Conservation (phyloP, 2,888 invertebrate genomes). For the Pristionchus exspectatus region DNA sequence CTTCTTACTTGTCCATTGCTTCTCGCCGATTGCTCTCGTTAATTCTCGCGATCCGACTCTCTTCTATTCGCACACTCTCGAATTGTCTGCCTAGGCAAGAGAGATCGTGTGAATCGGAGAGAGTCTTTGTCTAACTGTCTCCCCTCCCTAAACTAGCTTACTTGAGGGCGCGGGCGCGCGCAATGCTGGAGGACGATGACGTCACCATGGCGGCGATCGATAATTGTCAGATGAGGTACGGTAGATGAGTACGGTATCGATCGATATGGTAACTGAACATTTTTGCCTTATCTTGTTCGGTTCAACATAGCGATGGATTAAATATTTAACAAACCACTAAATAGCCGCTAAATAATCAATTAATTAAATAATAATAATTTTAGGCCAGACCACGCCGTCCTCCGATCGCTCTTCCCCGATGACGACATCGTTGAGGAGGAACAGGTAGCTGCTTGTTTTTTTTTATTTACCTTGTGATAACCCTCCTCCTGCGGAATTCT, state of each 20-base stretch:
- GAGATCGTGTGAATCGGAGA: too few relatives aligned
- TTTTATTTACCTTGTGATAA: neutral
- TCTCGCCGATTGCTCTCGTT: too few relatives aligned
- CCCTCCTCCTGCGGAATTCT: too few relatives aligned
- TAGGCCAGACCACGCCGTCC: neutral
- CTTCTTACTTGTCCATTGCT: too few relatives aligned
- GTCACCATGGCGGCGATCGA: constrained; percentile 32
- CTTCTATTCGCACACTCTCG: too few relatives aligned
- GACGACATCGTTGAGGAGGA: constrained; percentile 41
- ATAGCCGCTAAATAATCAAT: too few relatives aligned
- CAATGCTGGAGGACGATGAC: constrained; percentile 30
- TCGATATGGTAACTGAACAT: neutral
- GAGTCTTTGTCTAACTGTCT: neutral
- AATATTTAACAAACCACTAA: too few relatives aligned
- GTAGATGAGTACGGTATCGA: neutral
- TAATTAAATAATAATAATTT: neutral
- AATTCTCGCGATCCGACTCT: neutral
- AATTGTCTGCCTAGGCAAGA: too few relatives aligned
- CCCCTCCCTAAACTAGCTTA: neutral
- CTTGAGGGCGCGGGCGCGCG: neutral
- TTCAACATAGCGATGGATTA: too few relatives aligned
- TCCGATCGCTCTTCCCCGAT: constrained; percentile 42
- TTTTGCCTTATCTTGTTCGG: neutral
- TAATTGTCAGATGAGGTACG: neutral
- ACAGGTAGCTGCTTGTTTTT: neutral